These are phyloP conservation scores for Plecturocebus donacophilus DNA, from an alignment of 2,113 vertebrate genomes.

Conservation along the genomic window DNA sequence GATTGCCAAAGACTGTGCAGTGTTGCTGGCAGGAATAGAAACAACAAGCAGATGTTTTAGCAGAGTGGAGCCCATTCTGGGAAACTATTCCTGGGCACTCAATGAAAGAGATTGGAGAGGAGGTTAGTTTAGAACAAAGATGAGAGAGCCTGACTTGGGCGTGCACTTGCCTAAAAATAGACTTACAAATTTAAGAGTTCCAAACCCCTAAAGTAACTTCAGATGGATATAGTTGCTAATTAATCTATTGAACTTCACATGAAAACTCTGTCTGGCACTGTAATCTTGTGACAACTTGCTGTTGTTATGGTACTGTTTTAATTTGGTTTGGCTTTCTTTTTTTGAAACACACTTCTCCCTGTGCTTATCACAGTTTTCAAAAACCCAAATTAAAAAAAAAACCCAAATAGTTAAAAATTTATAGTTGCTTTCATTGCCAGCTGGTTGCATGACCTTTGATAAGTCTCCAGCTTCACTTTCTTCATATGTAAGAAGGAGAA, in stretches of 20 bases:
- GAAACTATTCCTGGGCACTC: neutral
- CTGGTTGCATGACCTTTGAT: conserved; percentile 23
- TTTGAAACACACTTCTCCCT: neutral
- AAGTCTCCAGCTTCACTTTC: neutral
- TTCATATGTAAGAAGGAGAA: conserved; percentile 15
- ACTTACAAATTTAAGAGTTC: neutral
- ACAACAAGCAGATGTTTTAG: conserved; percentile 74
- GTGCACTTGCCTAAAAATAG: conserved; percentile 54
- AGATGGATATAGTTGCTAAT: conserved; percentile 64
- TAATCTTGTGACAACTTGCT: conserved; percentile 50
- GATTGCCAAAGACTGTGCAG: conserved; percentile 54
- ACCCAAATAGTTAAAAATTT: conserved; percentile 5
- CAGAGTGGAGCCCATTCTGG: conserved; percentile 23
- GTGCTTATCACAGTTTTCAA: neutral
- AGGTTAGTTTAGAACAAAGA: conserved; percentile 38
- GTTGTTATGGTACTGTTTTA: conserved; percentile 36
- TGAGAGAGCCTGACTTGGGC: neutral
- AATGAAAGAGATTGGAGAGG: conserved; percentile 11
- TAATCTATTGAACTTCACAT: conserved; percentile 69
- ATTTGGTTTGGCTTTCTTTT: conserved; percentile 48
- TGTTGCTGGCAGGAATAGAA: conserved; percentile 63
- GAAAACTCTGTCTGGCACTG: conserved; percentile 50
- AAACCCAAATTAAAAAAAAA: neutral
- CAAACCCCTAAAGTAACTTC: conserved; percentile 34
- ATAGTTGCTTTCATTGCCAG: neutral